phyloP scores from a whole-genome alignment of 2,797 vertebrate species.

The Gila robusta region DNA sequence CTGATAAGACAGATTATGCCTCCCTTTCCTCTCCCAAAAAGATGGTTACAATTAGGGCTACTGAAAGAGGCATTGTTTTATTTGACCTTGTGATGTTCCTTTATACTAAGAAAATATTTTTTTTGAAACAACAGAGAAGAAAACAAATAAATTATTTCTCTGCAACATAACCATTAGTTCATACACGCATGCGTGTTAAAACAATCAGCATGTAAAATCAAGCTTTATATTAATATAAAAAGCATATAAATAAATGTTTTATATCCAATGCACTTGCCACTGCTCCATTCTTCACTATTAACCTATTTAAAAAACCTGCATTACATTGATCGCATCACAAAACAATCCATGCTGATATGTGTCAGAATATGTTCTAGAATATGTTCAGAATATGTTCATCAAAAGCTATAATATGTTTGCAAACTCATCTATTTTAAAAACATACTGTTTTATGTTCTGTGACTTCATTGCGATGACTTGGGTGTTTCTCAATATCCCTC shows the following conservation, averaged over 20 bases:
- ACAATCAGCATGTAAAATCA: background rate
- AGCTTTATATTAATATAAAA: background rate
- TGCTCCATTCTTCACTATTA: too few species aligned
- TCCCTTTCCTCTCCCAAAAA: background rate
- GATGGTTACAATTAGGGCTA: background rate
- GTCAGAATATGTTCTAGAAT: background rate
- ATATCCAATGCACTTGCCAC: background rate
- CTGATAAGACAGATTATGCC: background rate
- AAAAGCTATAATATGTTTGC: background rate
- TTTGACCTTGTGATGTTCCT: background rate
- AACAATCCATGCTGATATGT: background rate
- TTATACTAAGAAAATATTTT: background rate
- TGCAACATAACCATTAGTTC: background rate
- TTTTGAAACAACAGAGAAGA: background rate
- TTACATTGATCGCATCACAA: background rate
- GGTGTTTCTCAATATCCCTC: too few species aligned
- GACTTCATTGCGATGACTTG: background rate
- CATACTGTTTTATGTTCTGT: background rate
- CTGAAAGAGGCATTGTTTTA: background rate
- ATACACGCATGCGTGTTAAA: background rate
- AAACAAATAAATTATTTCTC: background rate
- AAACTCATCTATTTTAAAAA: background rate
- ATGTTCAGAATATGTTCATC: background rate
- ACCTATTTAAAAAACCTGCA: background rate
- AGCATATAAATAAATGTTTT: background rate